phyloP scores from a whole-genome alignment of 2,113 vertebrate species.

The Calidris pugnax region DNA sequence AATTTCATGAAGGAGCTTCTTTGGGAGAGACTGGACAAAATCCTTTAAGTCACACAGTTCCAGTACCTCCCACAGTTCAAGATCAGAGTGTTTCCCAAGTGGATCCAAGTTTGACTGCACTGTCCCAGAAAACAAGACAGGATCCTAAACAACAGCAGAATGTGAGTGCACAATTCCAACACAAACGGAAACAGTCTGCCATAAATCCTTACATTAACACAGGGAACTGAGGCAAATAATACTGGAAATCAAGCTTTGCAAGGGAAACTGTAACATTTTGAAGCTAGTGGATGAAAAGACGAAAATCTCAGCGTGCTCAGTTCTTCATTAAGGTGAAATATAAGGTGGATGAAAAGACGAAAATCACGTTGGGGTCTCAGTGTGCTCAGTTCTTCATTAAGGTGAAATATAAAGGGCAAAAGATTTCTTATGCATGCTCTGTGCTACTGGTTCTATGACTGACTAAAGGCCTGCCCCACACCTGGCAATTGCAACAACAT shows the following conservation, averaged over 20 bases:
- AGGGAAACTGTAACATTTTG: neutral
- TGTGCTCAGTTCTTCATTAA: neutral
- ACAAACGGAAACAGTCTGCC: neutral
- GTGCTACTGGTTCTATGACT: neutral
- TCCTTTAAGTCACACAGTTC: slow-evolving; percentile 70
- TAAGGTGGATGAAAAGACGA: neutral
- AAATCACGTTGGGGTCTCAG: no score
- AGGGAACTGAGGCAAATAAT: neutral
- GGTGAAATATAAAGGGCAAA: neutral
- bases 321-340: neutral
- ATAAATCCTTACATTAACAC: neutral
- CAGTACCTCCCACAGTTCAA: slow-evolving; percentile 68
- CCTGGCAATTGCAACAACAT: neutral
- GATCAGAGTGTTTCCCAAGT: slow-evolving; percentile 58
- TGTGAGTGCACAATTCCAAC: neutral
- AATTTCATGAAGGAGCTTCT: slow-evolving; percentile 69
- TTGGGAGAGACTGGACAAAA: slow-evolving; percentile 66
- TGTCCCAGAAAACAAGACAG: slow-evolving; percentile 72
- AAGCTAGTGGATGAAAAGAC: neutral
- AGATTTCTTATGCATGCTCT: neutral
- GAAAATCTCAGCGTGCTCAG: neutral
- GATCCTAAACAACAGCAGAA: slow-evolving; percentile 48
- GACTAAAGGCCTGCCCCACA: neutral
- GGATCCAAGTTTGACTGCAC: slow-evolving; percentile 73
- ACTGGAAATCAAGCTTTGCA: neutral